phyloP scores from a whole-genome alignment of 37 sponge, comb jelly and placozoan genomes.

The Hexactinellida sp. region DNA sequence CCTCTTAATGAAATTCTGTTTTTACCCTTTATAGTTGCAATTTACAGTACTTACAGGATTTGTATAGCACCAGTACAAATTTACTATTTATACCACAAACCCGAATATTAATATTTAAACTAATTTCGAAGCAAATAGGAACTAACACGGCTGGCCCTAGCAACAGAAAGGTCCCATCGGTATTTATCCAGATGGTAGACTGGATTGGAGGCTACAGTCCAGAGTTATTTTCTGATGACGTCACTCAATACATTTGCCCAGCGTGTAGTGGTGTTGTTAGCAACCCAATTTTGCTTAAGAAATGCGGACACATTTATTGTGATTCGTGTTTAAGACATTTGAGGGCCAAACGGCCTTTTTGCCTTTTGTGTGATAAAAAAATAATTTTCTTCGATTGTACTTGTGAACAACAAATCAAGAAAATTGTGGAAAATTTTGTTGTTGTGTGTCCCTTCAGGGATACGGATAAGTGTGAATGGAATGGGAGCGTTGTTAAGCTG shows the following conservation, averaged over 20 bases:
- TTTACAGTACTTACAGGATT: no score
- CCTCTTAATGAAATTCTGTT: no score
- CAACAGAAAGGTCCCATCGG: background rate
- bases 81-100: no score
- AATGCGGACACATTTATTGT: slow-evolving; percentile 10
- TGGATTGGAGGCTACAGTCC: background rate
- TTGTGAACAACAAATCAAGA: background rate
- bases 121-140: no score
- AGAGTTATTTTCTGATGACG: background rate
- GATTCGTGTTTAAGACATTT: background rate
- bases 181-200: slow-evolving; percentile 10
- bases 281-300: background rate
- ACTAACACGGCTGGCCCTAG: background rate
- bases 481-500: background rate
- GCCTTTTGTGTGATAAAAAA: background rate
- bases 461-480: background rate
- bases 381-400: background rate
- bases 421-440: background rate
- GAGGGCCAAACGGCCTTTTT: background rate
- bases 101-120: no score
- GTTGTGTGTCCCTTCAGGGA: background rate
- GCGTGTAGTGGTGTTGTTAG: background rate
- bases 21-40: no score
- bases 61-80: no score
- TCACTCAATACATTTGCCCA: background rate